Evolutionary conservation across 2,888 invertebrate genomes (phyloP).

Genomic region (Chalcis sispes): DNA sequence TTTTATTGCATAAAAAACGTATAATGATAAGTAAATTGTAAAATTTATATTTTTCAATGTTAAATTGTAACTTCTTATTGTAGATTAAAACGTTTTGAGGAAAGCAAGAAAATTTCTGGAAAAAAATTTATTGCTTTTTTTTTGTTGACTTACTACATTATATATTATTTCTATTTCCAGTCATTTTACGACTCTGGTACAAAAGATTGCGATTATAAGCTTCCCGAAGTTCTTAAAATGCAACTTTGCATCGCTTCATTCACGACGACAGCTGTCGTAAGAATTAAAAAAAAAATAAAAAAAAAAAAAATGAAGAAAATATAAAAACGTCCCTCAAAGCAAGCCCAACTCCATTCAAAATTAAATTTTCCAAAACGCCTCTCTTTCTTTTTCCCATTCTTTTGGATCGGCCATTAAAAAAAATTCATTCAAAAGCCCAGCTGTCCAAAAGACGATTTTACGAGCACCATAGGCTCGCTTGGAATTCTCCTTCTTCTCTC

Average conservation of each 20-base stretch:
- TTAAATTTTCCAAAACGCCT: slow-evolving; percentile 50
- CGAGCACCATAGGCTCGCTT: slow-evolving; percentile 40
- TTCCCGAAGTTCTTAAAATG: slow-evolving; percentile 32
- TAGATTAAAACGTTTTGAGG: too few species aligned
- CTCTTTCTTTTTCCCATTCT: too few species aligned
- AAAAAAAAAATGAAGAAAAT: slow-evolving; percentile 24
- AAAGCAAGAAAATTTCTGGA: too few species aligned
- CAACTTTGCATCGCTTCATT: slow-evolving; percentile 3
- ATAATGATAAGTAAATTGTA: too few species aligned
- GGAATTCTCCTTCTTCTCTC: slow-evolving; percentile 42
- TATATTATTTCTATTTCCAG: slow-evolving; percentile 40
- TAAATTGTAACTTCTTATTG: too few species aligned
- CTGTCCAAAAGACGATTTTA: slow-evolving; percentile 43
- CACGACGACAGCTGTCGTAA: slow-evolving; percentile 32
- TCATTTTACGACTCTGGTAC: slow-evolving; percentile 19
- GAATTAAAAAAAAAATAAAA: slow-evolving; percentile 21
- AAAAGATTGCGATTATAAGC: slow-evolving; percentile 40
- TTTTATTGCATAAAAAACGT: too few species aligned
- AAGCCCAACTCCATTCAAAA: slow-evolving; percentile 41
- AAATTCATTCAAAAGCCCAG: slow-evolving; percentile 51
- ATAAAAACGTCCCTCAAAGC: slow-evolving; percentile 22
- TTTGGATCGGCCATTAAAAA: slow-evolving; percentile 26
- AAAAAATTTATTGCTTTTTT: too few species aligned
- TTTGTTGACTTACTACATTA: too few species aligned
- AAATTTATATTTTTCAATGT: too few species aligned